Base-by-base conservation (phyloP, 2,113 vertebrate genomes). In the Corvus moneduloides region DNA sequence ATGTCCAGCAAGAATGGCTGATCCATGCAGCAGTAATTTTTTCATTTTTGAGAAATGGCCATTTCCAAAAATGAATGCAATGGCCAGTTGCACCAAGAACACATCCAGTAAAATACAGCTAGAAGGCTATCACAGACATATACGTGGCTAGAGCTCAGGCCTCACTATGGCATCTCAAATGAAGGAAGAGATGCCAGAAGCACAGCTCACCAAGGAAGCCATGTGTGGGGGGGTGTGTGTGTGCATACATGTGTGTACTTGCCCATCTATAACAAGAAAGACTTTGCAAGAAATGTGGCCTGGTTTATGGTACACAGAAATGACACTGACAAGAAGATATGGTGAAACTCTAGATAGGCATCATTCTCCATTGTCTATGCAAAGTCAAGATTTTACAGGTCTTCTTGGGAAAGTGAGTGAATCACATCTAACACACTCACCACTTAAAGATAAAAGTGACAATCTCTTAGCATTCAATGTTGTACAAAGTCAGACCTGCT, bases 91-190 rank as follows among this genome's bases (percentile, higher is more conserved):
- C 61, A 75, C 33, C 11, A 51, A 20, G 73, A 84, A 87, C 18
- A 33, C 24, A 18, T 26, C 7, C 74, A 44, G 30, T 62, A 63
- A 80, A 68, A 59, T 11, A 43, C 3, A 13, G 20, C 35, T 64
- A 10, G n/a, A 69, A 64, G 37, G n/a, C 63, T 58, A 5, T 4
- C 11, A 37, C 1, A 28, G 73, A 30, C 33, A 41, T 13, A 15
- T 33, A 56, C 5, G 22, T 8, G 13, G 28, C 51, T 28, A 15
- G 6, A 80, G 33, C 35, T 80, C 67, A 83, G 33, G 39, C 52
- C 43, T 16, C 67, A 64, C 33, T 10, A 37, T 0, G 18, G 23
- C 75, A 75, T 5, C 58, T 56, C 49, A 49, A 0, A 1, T 0
- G 0, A 64, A 76, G 62, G 52, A 73, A 35, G 44, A 88, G 69